Base-by-base conservation (phyloP, 1,140 invertebrate genomes). In the Choristoneura fumiferana region DNA sequence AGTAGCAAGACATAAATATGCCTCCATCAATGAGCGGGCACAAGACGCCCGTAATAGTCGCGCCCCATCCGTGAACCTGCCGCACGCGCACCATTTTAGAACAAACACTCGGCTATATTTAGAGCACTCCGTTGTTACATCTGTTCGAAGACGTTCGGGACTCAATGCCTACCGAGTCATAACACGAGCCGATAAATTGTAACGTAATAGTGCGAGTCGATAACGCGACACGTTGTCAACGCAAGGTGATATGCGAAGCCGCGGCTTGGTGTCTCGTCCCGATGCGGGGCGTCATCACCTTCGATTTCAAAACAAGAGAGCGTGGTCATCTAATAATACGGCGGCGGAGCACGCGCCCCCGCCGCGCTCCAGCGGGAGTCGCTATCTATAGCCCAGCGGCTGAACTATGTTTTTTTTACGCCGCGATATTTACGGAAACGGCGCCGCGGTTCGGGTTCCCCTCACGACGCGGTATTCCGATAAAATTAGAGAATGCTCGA, bases 401-500 rank as follows among this genome's bases (percentile, higher is more conserved):
- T 65, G 63, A 67, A 62, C 61, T 64, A 61, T 67, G 62, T 64
- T n/a, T 66, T 65, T 67, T 67, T 69, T 58, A 29, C 2, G 22
- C 22, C 39, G 43, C 40, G 64, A 53, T 81, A 80, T 81, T 80
- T 81, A 80, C 72, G 78, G 75, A 78, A 78, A 73, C 70, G 35
- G 59, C 14, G n/a, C n/a, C 22, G 22, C 22, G 62, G 71, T 62
- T 74, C 56, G 74, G 33, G 65, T 69, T 82, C 58, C 61, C 40
- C 61, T 65, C 58, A 54, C n/a, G n/a, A 68, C 39, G 67, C 63
- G 38, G 57, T 60, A 71, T 70, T 71, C 63, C 58, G 76, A 63
- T 81, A 87, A 78, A 83, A 73, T 83, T 85, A 85, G 80, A 86
- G 81, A 82, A 79, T 72, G 74, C 71, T 78, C 78, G 76, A 76